phyloP scores from a whole-genome alignment of 2,113 vertebrate genomes.

The Nematolebias whitei region DNA sequence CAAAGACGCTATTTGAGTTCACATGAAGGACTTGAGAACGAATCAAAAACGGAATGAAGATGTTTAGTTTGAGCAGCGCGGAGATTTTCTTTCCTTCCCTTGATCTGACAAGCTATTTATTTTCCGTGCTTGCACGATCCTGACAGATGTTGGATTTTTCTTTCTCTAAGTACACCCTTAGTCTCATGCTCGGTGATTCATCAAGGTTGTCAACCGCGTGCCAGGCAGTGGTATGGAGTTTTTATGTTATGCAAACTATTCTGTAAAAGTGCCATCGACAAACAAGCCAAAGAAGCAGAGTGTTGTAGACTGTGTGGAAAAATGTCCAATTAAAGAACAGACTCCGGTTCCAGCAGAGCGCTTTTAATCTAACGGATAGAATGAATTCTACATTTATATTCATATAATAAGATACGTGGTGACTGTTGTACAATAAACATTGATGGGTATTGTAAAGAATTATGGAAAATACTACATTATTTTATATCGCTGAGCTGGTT shows the following conservation, averaged over 20 bases:
- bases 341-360: slow-evolving; percentile 26
- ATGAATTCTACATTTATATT: slow-evolving; percentile 28
- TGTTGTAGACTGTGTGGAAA: slow-evolving; percentile 16
- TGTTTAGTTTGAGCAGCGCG: slow-evolving; percentile 12
- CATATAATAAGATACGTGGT: slow-evolving; percentile 7
- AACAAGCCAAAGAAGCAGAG: slow-evolving; percentile 30
- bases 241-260: slow-evolving; percentile 38
- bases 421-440: slow-evolving; percentile 37
- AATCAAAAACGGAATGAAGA: neutral
- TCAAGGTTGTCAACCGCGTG: slow-evolving; percentile 16
- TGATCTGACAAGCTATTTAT: slow-evolving; percentile 37
- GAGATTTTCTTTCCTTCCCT: slow-evolving; percentile 11
- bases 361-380: slow-evolving; percentile 35
- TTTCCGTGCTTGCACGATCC: slow-evolving; percentile 22
- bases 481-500: slow-evolving; percentile 1
- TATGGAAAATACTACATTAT: neutral
- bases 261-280: slow-evolving; percentile 18
- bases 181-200: slow-evolving; percentile 18
- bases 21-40: neutral
- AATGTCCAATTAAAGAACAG: slow-evolving; percentile 32
- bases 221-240: slow-evolving; percentile 14
- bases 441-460: slow-evolving; percentile 12
- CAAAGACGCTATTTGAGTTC: slow-evolving; percentile 86
- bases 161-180: slow-evolving; percentile 9
- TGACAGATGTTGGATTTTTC: neutral